Percentiles rank a stretch among this genome's conserved stretches.
Conservation (phyloP, 92 coral and sea anemone species). For the Phymanthus crucifer region DNA sequence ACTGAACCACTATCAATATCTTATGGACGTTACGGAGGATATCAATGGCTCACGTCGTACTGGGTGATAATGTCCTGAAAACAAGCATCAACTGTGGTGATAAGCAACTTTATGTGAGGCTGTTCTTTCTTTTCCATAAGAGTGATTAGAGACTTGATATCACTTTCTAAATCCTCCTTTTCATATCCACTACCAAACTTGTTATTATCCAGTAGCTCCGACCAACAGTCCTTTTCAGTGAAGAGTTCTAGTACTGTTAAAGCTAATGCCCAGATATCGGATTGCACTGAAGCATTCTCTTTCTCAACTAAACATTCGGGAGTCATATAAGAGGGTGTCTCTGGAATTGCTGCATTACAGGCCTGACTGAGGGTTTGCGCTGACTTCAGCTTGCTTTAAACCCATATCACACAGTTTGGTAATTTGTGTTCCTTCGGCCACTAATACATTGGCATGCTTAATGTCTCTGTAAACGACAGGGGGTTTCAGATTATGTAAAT, state of each 20-base stretch:
- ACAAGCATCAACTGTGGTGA: too few relatives aligned
- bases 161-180: too few relatives aligned
- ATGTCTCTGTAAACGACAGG: conserved; percentile 64
- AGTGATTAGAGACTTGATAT: too few relatives aligned
- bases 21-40: too few relatives aligned
- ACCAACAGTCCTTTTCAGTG: conserved; percentile 33
- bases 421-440: conserved; percentile 30
- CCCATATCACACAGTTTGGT: conserved; percentile 59
- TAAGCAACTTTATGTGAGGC: too few relatives aligned
- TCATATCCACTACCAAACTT: too few relatives aligned
- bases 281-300: conserved; percentile 39
- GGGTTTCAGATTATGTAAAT: conserved; percentile 58
- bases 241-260: conserved; percentile 41
- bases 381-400: conserved; percentile 41
- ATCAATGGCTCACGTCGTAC: too few relatives aligned
- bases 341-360: conserved; percentile 30
- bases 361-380: conserved; percentile 33
- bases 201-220: not conserved
- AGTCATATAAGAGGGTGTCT: conserved; percentile 62
- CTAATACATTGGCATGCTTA: conserved; percentile 67
- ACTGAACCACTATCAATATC: too few relatives aligned
- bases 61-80: too few relatives aligned
- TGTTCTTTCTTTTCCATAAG: too few relatives aligned
- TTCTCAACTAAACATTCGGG: conserved; percentile 50
- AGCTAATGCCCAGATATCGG: conserved; percentile 64